These are phyloP conservation scores for Ooceraea biroi DNA, from an alignment of 1,140 invertebrate genomes.

Conservation along the genomic window DNA sequence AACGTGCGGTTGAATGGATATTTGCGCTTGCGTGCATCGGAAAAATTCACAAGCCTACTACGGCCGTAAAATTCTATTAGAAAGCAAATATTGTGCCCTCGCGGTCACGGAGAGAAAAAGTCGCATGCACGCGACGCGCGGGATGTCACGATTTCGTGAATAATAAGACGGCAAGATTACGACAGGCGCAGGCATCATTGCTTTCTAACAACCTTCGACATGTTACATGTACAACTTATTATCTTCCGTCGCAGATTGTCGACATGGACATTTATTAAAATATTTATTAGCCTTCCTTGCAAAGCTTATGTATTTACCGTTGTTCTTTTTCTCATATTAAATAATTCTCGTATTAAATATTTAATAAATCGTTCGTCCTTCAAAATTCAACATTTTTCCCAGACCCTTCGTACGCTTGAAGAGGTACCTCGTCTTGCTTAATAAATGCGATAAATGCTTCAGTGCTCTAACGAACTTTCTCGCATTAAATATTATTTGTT, in stretches of 20 bases:
- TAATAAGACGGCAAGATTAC: constrained; percentile 38
- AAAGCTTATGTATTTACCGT: background rate
- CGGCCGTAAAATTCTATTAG: constrained; percentile 41
- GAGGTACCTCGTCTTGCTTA: background rate
- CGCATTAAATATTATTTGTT: background rate
- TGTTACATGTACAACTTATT: constrained; percentile 11
- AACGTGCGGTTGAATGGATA: constrained; percentile 1
- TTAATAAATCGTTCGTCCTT: background rate
- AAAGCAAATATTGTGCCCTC: constrained; percentile 29
- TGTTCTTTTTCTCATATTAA: background rate
- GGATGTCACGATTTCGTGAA: constrained; percentile 43
- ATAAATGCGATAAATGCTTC: constrained; percentile 8
- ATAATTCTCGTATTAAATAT: too few species aligned
- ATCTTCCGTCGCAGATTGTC: background rate
- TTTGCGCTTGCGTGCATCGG: background rate
- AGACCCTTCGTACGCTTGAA: background rate
- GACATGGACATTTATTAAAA: constrained; percentile 21
- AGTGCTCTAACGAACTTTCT: constrained; percentile 4
- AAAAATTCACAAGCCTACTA: constrained; percentile 32
- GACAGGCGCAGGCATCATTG: background rate
- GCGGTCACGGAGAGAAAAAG: background rate
- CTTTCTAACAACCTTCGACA: constrained; percentile 22
- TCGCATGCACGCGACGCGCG: background rate
- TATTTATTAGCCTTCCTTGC: background rate
- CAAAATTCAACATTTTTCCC: background rate